These are phyloP conservation scores for Microplitis demolitor DNA, from an alignment of 1,140 invertebrate genomes.

Conservation along the genomic window DNA sequence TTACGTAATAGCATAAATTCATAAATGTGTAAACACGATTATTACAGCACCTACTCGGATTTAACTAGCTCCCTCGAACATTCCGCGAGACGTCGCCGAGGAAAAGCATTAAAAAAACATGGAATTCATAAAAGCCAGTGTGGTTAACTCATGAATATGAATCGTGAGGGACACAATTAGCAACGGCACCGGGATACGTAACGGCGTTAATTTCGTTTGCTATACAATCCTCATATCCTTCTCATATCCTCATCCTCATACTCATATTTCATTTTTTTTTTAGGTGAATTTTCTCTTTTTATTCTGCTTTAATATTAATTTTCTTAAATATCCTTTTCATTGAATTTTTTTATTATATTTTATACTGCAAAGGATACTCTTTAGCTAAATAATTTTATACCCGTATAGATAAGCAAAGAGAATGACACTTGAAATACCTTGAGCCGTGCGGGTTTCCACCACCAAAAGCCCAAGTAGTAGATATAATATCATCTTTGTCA, in stretches of 20 bases:
- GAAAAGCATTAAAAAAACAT: slow-evolving; percentile 32
- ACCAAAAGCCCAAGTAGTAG: slow-evolving; percentile 26
- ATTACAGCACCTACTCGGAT: slow-evolving; percentile 6
- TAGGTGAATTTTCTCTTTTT: too few relatives aligned
- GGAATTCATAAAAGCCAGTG: slow-evolving; percentile 31
- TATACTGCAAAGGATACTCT: too few relatives aligned
- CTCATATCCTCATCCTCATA: neutral
- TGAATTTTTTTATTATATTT: too few relatives aligned
- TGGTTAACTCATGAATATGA: slow-evolving; percentile 33
- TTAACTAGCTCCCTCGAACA: neutral
- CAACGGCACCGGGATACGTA: slow-evolving; percentile 14
- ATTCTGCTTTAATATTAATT: too few relatives aligned
- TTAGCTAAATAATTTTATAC: too few relatives aligned
- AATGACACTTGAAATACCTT: slow-evolving; percentile 21
- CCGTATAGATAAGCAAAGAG: neutral
- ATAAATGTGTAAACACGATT: slow-evolving; percentile 6
- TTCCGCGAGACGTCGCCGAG: slow-evolving; percentile 4
- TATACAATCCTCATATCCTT: neutral
- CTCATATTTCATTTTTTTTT: neutral
- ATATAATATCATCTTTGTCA: slow-evolving; percentile 28
- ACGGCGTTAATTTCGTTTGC: slow-evolving; percentile 28
- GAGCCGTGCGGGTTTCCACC: slow-evolving; percentile 23
- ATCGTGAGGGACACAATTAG: slow-evolving; percentile 29
- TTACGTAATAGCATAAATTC: slow-evolving; percentile 2
- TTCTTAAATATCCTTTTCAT: too few relatives aligned